These are phyloP conservation scores for Lanius ludovicianus DNA, from an alignment of 2,113 vertebrate species.

Conservation along the genomic window DNA sequence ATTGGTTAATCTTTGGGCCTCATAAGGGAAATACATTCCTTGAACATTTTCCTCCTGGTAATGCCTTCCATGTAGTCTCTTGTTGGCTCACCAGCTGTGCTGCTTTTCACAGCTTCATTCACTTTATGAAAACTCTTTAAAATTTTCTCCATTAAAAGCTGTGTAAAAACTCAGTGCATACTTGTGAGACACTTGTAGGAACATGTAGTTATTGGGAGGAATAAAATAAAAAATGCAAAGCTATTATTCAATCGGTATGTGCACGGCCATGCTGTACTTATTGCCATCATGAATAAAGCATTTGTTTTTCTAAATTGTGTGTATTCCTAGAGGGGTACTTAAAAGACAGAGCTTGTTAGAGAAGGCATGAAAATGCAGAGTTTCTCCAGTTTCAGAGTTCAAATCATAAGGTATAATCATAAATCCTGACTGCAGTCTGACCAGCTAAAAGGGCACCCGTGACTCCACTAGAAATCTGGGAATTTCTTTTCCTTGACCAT, in stretches of 20 bases:
- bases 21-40: background rate
- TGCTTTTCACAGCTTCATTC: background rate
- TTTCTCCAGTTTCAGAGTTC: background rate
- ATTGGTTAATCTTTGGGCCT: background rate
- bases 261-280: background rate
- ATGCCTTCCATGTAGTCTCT: background rate
- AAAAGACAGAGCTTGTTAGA: constrained; percentile 32
- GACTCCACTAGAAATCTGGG: background rate
- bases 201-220: background rate
- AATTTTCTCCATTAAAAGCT: background rate
- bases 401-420: background rate
- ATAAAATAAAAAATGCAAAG: constrained; percentile 44
- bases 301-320: constrained; percentile 48
- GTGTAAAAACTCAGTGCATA: background rate
- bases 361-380: background rate
- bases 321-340: constrained; percentile 29
- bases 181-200: constrained; percentile 11
- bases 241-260: background rate
- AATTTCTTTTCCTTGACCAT: background rate
- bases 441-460: background rate
- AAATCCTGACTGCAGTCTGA: background rate
- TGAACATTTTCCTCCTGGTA: background rate
- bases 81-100: background rate
- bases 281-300: constrained; percentile 31
- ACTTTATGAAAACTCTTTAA: constrained; percentile 18